Conservation (phyloP, 2,797 vertebrate genomes). For the Pseudomugil tenellus region DNA sequence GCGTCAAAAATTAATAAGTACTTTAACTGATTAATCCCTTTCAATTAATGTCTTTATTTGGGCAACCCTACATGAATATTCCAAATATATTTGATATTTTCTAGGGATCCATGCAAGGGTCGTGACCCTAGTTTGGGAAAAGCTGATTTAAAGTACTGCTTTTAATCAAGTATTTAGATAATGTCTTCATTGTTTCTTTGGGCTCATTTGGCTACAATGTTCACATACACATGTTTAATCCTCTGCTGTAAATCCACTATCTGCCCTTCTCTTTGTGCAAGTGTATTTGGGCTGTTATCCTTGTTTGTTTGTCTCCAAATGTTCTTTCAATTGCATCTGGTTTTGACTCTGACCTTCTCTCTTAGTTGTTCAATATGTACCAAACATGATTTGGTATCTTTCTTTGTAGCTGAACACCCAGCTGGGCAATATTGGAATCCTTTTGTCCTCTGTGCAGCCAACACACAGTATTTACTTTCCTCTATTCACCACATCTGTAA, state of each 20-base stretch:
- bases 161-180: no score
- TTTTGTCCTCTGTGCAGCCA: conserved; percentile 1
- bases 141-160: no score
- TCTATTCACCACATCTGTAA: not conserved
- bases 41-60: no score
- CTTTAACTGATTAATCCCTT: no score
- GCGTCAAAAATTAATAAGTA: no score
- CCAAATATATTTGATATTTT: no score
- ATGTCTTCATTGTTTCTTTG: not conserved
- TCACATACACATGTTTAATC: not conserved
- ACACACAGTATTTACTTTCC: conserved; percentile 9
- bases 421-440: not conserved
- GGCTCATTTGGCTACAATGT: not conserved
- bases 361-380: conserved; percentile 3
- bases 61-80: no score
- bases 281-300: not conserved
- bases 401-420: conserved; percentile 12
- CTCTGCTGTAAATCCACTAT: not conserved
- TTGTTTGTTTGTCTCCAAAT: not conserved
- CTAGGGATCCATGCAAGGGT: no score
- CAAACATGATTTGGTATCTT: not conserved
- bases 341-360: not conserved
- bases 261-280: not conserved
- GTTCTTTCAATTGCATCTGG: not conserved
- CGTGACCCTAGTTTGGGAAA: no score